These are phyloP conservation scores for Loris lydekkerianus DNA, from an alignment of 2,797 vertebrate genomes.

Conservation along the genomic window DNA sequence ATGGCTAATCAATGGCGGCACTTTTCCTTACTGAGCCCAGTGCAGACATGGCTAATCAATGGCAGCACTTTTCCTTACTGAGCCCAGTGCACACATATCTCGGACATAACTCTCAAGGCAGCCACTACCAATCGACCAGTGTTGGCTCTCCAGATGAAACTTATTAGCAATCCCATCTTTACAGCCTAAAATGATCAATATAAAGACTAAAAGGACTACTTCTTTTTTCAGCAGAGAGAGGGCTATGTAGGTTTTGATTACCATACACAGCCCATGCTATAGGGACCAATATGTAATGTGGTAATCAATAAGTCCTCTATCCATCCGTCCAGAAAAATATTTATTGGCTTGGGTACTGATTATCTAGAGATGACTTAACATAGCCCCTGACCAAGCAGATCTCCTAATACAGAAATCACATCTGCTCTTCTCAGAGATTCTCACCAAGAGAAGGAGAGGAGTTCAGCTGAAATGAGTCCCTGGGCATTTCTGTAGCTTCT, in stretches of 20 bases:
- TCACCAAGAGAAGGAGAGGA: neutral
- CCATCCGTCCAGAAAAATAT: constrained; percentile 46
- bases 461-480: constrained; percentile 2
- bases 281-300: constrained; percentile 62
- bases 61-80: neutral
- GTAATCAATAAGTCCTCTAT: constrained; percentile 59
- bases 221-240: constrained; percentile 19
- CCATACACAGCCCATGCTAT: neutral
- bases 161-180: constrained; percentile 54
- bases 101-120: constrained; percentile 27
- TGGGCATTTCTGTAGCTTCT: neutral
- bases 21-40: constrained; percentile 21
- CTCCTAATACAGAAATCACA: constrained; percentile 18
- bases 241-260: constrained; percentile 61
- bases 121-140: constrained; percentile 43
- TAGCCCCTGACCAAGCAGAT: constrained; percentile 49
- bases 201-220: constrained; percentile 24
- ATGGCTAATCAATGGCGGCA: constrained; percentile 31
- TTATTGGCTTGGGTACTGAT: constrained; percentile 46
- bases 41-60: constrained; percentile 4
- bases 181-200: constrained; percentile 28
- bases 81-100: neutral
- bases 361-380: constrained; percentile 47
- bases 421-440: constrained; percentile 55
- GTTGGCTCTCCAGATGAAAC: constrained; percentile 60